Base-by-base conservation (phyloP, 2,797 vertebrate species). In the Danio aesculapii region DNA sequence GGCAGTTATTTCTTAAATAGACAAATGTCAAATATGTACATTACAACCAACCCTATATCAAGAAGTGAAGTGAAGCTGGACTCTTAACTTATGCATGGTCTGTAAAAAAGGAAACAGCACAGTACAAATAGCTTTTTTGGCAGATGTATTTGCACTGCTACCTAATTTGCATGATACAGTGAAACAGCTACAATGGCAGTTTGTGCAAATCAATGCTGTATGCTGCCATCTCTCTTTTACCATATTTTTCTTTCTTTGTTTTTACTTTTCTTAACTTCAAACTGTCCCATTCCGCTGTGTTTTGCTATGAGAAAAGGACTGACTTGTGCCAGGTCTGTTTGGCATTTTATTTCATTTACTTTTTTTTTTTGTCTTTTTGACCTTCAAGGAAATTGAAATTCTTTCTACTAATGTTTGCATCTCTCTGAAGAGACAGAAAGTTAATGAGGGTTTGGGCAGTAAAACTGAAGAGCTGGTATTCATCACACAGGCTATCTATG, bases 381-480 rank as follows among this genome's bases (percentile, higher is more conserved):
- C 50, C 9, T 17, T 14, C 68, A 12, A 30, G 50, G 9, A 70
- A 62, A 70, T 17, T 12, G 1, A 53, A 69, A 53, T 6, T 5
- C 11, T 19, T 9, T 43, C 1, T 57, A 44, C 69, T 57, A 44
- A 3, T 0, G 7, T 44, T 57, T 73, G 30, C 11, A 30, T 14
- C 55, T 14, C 21, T 52, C 53, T 14, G 43, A 41, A n/a, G 10
- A 67, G 46, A 59, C 43, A 14, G 75, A 13, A 68, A 44, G 21
- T 69, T 39, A 39, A 41, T 21, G 1, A 69, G 6, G 14, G 55
- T 44, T 46, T 55, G 17, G 19, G 19, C 17, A 76, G 61, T 50
- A 55, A 44, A 76, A 52, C 62, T 84, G 80, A 82, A 83, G 83
- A 85, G 72, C 83, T 50, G 67, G 70, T 81, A 79, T 70, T 75